Evolutionary conservation across 2,797 vertebrate species (phyloP).

Genomic region (Morus bassanus): DNA sequence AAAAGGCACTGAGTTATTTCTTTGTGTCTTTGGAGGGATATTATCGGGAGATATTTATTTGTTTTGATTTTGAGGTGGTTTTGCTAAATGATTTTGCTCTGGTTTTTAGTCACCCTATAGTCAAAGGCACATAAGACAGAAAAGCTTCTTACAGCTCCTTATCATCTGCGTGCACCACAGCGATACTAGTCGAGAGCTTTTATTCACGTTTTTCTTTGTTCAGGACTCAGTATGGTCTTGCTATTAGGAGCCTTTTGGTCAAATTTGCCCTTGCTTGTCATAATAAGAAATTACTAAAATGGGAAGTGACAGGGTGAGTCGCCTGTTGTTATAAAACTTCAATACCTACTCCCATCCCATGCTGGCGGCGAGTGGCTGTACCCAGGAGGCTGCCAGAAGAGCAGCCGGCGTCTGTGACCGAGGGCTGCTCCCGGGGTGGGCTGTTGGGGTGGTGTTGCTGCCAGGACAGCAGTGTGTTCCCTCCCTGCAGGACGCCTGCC

Average conservation of each 20-base stretch:
- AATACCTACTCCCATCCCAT: rapidly evolving
- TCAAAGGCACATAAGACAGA: background rate
- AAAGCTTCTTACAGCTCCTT: background rate
- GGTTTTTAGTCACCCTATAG: background rate
- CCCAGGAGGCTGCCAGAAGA: background rate
- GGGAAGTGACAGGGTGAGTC: background rate
- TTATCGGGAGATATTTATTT: background rate
- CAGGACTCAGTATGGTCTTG: background rate
- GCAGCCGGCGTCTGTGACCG: rapidly evolving
- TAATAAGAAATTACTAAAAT: background rate
- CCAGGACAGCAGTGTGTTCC: rapidly evolving
- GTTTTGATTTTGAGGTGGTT: background rate
- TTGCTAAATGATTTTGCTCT: background rate
- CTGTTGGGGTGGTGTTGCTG: background rate
- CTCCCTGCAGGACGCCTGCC: background rate
- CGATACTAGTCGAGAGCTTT: background rate
- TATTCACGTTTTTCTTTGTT: background rate
- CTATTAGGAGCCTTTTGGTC: background rate
- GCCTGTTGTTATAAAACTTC: background rate
- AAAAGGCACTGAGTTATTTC: background rate
- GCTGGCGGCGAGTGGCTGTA: background rate
- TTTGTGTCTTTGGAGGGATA: background rate
- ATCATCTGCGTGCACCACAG: background rate
- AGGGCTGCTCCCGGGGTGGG: background rate
- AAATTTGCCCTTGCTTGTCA: background rate